Base-by-base conservation (phyloP, 2,888 invertebrate species). In the Xestia sexstrigata region DNA sequence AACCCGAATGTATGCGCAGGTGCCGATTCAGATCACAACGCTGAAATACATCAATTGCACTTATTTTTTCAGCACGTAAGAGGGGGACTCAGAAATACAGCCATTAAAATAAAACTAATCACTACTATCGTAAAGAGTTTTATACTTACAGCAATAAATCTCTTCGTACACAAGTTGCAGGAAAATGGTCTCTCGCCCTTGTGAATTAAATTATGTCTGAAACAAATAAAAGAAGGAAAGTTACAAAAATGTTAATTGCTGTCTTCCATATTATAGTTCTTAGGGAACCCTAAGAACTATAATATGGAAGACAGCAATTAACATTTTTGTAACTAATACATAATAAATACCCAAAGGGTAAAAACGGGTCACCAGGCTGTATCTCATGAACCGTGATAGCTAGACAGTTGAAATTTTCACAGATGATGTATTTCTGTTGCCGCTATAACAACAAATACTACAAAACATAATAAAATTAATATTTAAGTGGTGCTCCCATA, bases 21-120 rank as follows among this genome's bases (percentile, higher is more conserved):
- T 97, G 97, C 26, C 97, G 95, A 90, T 95, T 96, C 88, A 97
- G 90, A 92, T 97, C 97, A 89, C 97, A 97, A 85, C 96, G 96
- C 97, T 97, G 94, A 89, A 96, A 95, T 90, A 90, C 83, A 91
- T 79, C 84, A 89, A 90, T 89, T 88, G 84, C 86, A 88, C 82
- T 86, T 89, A 85, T 86, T 88, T 81, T 81, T 82, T 78, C 72
- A 77, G 74, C 82, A 85, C 75, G 70, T 69, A 81, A 66, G 8
- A 70, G 67, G 74, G 47, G 71, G 69, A 67, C 70, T 81, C 42
- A 58, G 0, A 55, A 71, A 71, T 30, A 58, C 58, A 71, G 70
- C 55, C 45, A 74, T 52, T 42, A 15, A 26, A 23, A 58, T 55
- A 17, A 60, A 45, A 52, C 6, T 2, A 62, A 58, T 49, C 58